Evolutionary conservation across 1,140 invertebrate species (phyloP).

Genomic region (Drosophila parvula): DNA sequence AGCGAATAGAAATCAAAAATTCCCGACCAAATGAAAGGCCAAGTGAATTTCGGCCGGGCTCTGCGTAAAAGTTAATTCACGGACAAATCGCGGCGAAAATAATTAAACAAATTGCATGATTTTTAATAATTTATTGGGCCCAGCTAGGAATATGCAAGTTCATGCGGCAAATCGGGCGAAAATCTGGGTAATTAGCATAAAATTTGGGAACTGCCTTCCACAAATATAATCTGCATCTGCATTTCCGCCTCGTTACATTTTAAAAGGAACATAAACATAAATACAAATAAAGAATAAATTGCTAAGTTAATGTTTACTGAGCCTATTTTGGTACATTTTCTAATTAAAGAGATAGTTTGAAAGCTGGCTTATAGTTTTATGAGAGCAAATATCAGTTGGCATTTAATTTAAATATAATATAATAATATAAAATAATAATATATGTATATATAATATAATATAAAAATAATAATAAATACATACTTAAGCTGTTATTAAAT

Average conservation of each 20-base stretch:
- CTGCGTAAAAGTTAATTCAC: conserved; percentile 16
- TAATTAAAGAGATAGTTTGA: background rate
- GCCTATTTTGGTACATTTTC: background rate
- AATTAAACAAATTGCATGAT: conserved; percentile 69
- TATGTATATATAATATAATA: too few relatives aligned
- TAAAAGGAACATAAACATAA: conserved; percentile 20
- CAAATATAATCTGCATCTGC: conserved; percentile 33
- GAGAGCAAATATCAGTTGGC: background rate
- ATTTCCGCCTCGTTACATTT: conserved; percentile 31
- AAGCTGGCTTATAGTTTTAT: background rate
- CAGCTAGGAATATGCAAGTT: conserved; percentile 19
- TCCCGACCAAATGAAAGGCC: conserved; percentile 19
- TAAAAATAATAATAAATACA: too few relatives aligned
- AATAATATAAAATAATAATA: too few relatives aligned
- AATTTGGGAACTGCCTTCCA: conserved; percentile 17
- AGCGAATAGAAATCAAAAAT: conserved; percentile 42
- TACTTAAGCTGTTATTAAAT: too few relatives aligned
- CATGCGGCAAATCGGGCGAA: conserved; percentile 45
- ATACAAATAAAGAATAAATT: conserved; percentile 1
- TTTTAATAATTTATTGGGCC: conserved; percentile 56
- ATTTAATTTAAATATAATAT: background rate
- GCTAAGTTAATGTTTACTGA: background rate
- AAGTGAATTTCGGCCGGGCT: conserved; percentile 4
- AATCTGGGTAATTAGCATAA: conserved; percentile 61
- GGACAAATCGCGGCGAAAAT: conserved; percentile 20